Evolutionary conservation across 2,888 invertebrate genomes (phyloP).

Genomic region (Lottia scabra): DNA sequence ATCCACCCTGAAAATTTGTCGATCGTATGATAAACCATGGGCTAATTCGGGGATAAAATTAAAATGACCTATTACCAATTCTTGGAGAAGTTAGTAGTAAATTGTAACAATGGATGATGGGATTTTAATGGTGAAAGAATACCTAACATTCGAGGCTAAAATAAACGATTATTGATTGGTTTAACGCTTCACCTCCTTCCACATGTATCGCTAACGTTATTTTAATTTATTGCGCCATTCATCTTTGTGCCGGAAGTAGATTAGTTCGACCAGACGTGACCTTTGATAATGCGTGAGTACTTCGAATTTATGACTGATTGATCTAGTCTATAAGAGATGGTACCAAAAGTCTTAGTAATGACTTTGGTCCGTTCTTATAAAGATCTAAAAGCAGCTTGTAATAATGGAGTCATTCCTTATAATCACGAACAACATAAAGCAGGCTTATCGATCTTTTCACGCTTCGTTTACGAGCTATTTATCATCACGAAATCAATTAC

Average conservation of each 20-base stretch:
- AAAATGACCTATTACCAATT: too few species aligned
- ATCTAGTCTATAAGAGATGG: too few species aligned
- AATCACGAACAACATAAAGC: neutral
- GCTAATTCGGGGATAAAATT: too few species aligned
- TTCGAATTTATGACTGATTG: too few species aligned
- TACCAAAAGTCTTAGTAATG: too few species aligned
- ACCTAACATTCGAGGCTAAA: conserved; percentile 1
- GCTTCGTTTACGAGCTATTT: conserved; percentile 2
- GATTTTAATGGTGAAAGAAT: neutral
- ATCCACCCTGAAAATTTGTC: too few species aligned
- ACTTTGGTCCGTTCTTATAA: too few species aligned
- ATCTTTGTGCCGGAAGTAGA: neutral
- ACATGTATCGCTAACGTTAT: neutral
- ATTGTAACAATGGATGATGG: too few species aligned
- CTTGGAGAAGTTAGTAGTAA: too few species aligned
- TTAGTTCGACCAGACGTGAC: neutral
- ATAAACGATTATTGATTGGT: conserved; percentile 1
- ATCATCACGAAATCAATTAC: neutral
- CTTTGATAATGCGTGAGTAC: too few species aligned
- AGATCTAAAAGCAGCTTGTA: neutral
- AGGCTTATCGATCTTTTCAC: neutral
- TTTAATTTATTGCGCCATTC: conserved; percentile 3
- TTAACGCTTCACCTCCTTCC: neutral
- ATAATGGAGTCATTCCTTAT: neutral
- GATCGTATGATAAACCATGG: too few species aligned